These are phyloP conservation scores for Lithobates pipiens DNA, from an alignment of 2,797 vertebrate genomes.

Conservation along the genomic window DNA sequence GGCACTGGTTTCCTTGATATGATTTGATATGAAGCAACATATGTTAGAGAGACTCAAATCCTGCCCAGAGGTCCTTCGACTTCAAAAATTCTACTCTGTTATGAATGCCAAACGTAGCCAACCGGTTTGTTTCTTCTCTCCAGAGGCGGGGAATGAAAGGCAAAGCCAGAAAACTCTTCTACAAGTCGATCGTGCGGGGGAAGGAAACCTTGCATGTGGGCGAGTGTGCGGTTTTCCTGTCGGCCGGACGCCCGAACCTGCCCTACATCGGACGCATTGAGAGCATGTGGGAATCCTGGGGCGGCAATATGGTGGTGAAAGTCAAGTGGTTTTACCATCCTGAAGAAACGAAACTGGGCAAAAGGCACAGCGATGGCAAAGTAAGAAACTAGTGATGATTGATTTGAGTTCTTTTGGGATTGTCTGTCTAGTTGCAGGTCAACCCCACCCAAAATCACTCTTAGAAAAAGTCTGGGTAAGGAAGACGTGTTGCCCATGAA, in stretches of 20 bases:
- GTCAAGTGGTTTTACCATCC: constrained; percentile 99
- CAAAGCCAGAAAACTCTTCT: constrained; percentile 95
- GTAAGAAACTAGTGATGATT: constrained; percentile 70
- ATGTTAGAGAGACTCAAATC: too few species aligned
- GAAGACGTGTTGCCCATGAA: too few species aligned
- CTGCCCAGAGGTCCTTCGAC: too few species aligned
- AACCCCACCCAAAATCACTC: too few species aligned
- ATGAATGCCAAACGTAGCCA: background rate
- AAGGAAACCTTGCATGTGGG: constrained; percentile 91
- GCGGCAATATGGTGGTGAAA: constrained; percentile 95
- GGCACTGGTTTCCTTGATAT: too few species aligned
- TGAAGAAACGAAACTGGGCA: constrained; percentile 94
- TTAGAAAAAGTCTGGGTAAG: too few species aligned
- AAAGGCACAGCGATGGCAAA: constrained; percentile 93
- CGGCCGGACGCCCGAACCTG: constrained; percentile 90
- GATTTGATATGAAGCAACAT: too few species aligned
- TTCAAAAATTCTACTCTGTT: too few species aligned
- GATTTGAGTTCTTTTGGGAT: too few species aligned
- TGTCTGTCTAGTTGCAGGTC: too few species aligned
- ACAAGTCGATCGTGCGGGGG: constrained; percentile 94
- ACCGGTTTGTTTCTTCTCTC: background rate
- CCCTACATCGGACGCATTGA: constrained; percentile 96
- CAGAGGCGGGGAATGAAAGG: constrained; percentile 96
- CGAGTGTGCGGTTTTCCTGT: constrained; percentile 96
- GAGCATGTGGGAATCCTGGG: constrained; percentile 98